A percentile compares a stretch with the other conserved stretches of the same genome.
Evolutionary conservation across 2,797 vertebrate genomes (phyloP).

Genomic region (Scarus forsteni): DNA sequence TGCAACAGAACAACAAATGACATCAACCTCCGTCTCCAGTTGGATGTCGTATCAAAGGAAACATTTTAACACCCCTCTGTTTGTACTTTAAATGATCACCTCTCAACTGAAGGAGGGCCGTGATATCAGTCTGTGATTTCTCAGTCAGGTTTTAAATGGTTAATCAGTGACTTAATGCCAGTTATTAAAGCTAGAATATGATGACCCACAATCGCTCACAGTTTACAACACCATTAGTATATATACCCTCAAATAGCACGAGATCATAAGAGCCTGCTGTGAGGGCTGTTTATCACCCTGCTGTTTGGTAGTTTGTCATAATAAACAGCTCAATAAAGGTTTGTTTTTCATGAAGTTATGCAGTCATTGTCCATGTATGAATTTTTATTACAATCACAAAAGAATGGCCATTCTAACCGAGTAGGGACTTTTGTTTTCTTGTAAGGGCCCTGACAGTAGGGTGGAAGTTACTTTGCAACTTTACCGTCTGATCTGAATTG

Average conservation of each 20-base stretch:
- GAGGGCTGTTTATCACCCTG: background rate
- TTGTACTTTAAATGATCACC: background rate
- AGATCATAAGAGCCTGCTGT: background rate
- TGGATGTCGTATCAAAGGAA: background rate
- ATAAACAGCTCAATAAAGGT: no score
- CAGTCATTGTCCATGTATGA: no score
- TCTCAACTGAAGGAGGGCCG: constrained; percentile 1
- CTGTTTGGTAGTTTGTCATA: background rate
- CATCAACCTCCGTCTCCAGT: background rate
- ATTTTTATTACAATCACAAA: no score
- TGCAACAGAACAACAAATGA: constrained; percentile 13
- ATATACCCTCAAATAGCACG: constrained; percentile 9
- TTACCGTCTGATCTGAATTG: no score
- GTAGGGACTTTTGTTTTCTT: no score
- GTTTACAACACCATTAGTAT: constrained; percentile 2
- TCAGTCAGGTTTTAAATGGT: constrained; percentile 3
- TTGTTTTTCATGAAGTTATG: no score
- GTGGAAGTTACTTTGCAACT: no score
- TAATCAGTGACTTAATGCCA: background rate
- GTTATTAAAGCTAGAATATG: constrained; percentile 2
- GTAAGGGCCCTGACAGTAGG: no score
- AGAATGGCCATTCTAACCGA: no score
- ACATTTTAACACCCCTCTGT: background rate
- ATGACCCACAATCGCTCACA: constrained; percentile 4
- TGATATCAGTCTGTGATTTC: background rate